Percentiles rank a stretch among this genome's conserved stretches.
phyloP scores from a whole-genome alignment of 2,113 vertebrate species.

The Rynchops niger region DNA sequence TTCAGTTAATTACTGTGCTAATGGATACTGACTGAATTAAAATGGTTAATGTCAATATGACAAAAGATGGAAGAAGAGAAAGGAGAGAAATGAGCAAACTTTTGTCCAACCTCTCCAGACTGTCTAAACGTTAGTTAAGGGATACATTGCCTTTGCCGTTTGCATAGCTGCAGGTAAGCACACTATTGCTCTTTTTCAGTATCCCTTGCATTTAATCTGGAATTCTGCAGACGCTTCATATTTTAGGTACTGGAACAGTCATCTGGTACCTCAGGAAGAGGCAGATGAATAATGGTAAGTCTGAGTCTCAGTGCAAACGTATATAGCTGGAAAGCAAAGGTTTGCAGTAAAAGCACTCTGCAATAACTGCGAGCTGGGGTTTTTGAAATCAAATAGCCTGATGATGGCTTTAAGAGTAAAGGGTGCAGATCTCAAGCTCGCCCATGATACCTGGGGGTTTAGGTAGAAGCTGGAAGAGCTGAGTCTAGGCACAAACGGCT shows the following conservation, averaged over 20 bases:
- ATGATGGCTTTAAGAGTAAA: neutral
- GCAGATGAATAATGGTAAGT: neutral
- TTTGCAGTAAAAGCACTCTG: neutral
- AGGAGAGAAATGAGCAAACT: neutral
- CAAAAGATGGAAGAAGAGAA: neutral
- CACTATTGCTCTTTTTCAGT: neutral
- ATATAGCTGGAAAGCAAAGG: neutral
- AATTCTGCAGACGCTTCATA: neutral
- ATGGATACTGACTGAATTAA: neutral
- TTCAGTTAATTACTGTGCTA: neutral
- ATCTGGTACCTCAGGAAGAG: neutral
- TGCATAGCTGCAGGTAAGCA: neutral
- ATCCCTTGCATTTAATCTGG: neutral
- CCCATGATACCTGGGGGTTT: neutral
- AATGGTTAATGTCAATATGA: neutral
- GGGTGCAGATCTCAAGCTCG: neutral
- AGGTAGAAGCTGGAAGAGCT: neutral
- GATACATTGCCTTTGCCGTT: neutral
- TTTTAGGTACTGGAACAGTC: neutral
- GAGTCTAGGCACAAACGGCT: neutral
- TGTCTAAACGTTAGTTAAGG: neutral
- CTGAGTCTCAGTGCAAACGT: neutral
- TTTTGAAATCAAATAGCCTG: neutral
- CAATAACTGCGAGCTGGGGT: neutral
- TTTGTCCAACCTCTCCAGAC: neutral